Conservation (phyloP, 2,113 vertebrate species). For the Oceanites oceanicus region DNA sequence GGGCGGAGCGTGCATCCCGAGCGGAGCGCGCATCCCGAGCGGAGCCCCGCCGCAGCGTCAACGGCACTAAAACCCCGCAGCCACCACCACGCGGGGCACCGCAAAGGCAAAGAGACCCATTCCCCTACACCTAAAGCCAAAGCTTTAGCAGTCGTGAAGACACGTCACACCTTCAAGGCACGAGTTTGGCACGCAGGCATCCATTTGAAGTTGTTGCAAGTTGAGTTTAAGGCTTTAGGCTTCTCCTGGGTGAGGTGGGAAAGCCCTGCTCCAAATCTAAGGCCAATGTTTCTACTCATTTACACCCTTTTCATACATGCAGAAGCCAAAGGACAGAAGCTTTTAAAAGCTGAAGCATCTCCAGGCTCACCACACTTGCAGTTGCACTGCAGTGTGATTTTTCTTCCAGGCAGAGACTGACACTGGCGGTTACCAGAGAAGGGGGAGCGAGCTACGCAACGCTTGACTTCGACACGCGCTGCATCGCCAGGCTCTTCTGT, state of each 20-base stretch:
- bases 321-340: neutral
- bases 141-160: rapidly evolving
- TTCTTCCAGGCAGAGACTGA: neutral
- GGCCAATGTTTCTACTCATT: neutral
- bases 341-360: neutral
- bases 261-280: neutral
- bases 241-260: neutral
- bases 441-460: rapidly evolving
- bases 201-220: rapidly evolving
- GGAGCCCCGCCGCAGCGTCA: no score
- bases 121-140: neutral
- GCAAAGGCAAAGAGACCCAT: neutral
- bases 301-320: rapidly evolving
- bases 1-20: neutral
- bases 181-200: rapidly evolving
- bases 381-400: rapidly evolving
- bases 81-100: rapidly evolving
- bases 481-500: neutral
- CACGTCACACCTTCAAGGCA: neutral
- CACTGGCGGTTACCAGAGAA: neutral
- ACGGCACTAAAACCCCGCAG: neutral
- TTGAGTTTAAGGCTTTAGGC: neutral
- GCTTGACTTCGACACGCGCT: rapidly evolving
- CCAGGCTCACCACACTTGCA: rapidly evolving
- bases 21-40: neutral